Base-by-base conservation (phyloP, 2,888 invertebrate species). In the Xestia c-nigrum region DNA sequence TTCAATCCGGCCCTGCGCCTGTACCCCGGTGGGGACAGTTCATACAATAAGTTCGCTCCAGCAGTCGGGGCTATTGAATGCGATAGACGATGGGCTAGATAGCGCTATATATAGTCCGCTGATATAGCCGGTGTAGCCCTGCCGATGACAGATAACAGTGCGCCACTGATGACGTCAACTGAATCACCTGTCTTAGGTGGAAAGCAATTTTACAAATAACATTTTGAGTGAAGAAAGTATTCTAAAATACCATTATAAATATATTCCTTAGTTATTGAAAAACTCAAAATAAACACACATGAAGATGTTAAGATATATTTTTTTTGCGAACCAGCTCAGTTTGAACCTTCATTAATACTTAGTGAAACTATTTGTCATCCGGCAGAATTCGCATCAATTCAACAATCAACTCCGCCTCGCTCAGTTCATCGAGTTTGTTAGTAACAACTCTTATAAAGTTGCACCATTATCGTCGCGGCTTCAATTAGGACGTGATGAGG, bases 21-120 rank as follows among this genome's bases (percentile, higher is more conserved):
- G n/a, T 9, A 12, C 47, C 72, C 75, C 79, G 52, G 57, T 52
- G 75, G 79, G 76, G 76, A 78, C 79, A 74, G 74, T 67, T 80
- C 84, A 86, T 78, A 84, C 78, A 86, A 87, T 80, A 81, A 84
- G 73, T 73, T 65, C 63, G 66, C 78, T 69, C 68, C 77, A 52
- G 59, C 80, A 81, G 81, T 72, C 74, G 77, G n/a, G 47, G 47
- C 79, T 66, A 80, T 78, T 86, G 84, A 87, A 79, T 78, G 67
- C 83, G 64, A 86, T 83, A 72, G 72, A 72, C 83, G 67, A 72
- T 68, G 43, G 47, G 5, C 66, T 64, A 52, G 68, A 69, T 80
- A 80, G 50, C 61, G 64, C 64, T 52, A 16, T 38, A 31, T 74
- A 72, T 74, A 77, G 24, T 21, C 19, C 16, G 21, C 46, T 31